These are phyloP conservation scores for Prinia subflava DNA, from an alignment of 2,113 vertebrate genomes.

Conservation along the genomic window DNA sequence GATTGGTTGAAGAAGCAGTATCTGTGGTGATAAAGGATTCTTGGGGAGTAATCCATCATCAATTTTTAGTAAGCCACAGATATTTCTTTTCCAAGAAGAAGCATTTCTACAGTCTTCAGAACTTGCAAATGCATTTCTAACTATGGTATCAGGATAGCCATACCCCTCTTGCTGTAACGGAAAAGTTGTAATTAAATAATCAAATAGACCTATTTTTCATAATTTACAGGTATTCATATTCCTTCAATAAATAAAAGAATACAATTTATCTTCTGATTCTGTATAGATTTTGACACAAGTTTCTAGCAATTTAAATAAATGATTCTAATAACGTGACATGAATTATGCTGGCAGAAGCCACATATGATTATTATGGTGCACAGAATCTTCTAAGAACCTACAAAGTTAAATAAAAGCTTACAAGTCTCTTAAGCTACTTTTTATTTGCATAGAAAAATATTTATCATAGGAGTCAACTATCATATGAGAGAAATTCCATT, in stretches of 20 bases:
- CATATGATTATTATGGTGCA: background rate
- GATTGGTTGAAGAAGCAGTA: constrained; percentile 3
- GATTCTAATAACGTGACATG: constrained; percentile 8
- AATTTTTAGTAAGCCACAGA: constrained; percentile 8
- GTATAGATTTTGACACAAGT: constrained; percentile 9
- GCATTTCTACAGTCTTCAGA: background rate
- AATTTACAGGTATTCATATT: constrained; percentile 37
- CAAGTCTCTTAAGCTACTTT: constrained; percentile 56
- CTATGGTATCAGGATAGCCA: background rate
- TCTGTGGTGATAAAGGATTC: background rate
- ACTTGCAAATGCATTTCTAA: background rate
- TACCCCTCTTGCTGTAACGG: background rate
- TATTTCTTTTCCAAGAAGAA: constrained; percentile 21
- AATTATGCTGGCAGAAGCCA: background rate
- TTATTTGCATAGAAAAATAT: constrained; percentile 78
- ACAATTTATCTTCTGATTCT: constrained; percentile 17
- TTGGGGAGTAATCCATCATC: background rate
- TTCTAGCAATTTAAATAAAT: constrained; percentile 15
- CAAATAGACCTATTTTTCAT: background rate
- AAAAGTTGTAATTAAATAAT: constrained; percentile 24
- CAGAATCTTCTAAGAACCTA: constrained; percentile 31
- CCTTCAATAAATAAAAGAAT: constrained; percentile 56
- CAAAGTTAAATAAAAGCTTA: constrained; percentile 54
- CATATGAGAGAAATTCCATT: constrained; percentile 70
- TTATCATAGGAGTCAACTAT: constrained; percentile 65